Conservation (phyloP, 2,797 vertebrate species). For the Okamejei kenojei region DNA sequence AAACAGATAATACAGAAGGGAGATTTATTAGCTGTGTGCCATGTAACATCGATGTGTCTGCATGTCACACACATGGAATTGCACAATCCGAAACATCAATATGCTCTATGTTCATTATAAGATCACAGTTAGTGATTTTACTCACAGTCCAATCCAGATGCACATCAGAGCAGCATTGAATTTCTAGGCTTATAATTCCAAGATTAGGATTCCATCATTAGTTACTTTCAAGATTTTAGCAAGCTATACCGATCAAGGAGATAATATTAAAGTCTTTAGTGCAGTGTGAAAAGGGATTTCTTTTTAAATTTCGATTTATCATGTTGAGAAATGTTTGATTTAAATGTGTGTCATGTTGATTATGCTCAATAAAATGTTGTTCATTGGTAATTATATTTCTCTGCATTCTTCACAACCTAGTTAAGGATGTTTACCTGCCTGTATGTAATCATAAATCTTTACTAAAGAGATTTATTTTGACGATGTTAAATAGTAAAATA, state of each 20-base stretch:
- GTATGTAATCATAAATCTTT: neutral
- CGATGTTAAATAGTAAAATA: neutral
- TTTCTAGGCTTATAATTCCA: too few relatives aligned
- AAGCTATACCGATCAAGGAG: neutral
- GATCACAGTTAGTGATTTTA: too few relatives aligned
- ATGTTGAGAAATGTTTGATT: neutral
- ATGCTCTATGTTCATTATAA: too few relatives aligned
- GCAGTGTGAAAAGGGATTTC: too few relatives aligned
- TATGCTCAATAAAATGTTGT: neutral
- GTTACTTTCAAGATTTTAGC: neutral
- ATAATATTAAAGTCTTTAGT: neutral
- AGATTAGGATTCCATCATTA: neutral
- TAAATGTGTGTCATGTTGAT: neutral
- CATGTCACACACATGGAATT: too few relatives aligned
- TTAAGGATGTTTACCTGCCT: neutral
- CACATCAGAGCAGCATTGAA: too few relatives aligned
- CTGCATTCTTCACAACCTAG: neutral
- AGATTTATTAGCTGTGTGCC: too few relatives aligned
- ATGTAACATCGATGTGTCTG: too few relatives aligned
- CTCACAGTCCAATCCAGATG: too few relatives aligned
- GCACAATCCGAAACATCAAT: too few relatives aligned
- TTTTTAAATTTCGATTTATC: neutral
- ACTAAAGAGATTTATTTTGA: neutral
- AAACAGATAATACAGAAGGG: too few relatives aligned
- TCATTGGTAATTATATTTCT: neutral